These are phyloP conservation scores for Gymnocypris eckloni DNA, from an alignment of 2,797 vertebrate species.

Conservation along the genomic window DNA sequence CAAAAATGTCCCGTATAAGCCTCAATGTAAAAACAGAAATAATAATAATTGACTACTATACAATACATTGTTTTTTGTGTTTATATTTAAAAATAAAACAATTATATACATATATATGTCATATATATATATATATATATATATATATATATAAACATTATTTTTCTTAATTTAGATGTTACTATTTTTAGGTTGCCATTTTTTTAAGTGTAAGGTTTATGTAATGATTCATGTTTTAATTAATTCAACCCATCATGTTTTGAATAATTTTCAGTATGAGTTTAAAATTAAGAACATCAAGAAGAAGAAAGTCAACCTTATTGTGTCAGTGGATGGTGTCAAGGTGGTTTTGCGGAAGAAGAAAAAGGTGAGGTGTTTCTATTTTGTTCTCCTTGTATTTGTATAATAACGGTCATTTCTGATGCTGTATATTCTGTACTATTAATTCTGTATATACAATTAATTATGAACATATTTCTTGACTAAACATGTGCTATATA, in stretches of 20 bases:
- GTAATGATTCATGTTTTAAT: background rate
- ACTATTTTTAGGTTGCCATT: background rate
- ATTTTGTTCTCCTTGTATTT: background rate
- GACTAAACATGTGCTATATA: background rate
- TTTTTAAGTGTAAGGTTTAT: background rate
- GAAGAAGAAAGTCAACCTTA: slow-evolving; percentile 97
- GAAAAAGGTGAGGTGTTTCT: slow-evolving; percentile 83
- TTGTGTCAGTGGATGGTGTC: slow-evolving; percentile 91
- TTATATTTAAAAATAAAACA: too few species aligned
- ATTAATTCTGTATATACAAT: background rate
- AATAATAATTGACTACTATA: too few species aligned
- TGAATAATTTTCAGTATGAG: slow-evolving; percentile 84
- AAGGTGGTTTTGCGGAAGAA: slow-evolving; percentile 94
- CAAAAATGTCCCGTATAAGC: background rate
- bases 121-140: too few species aligned
- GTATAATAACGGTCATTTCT: background rate
- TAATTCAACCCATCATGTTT: background rate
- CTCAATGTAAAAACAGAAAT: background rate
- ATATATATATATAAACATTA: too few species aligned
- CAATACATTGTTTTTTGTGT: too few species aligned
- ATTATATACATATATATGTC: too few species aligned
- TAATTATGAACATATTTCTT: background rate
- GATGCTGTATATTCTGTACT: background rate
- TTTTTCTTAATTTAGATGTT: background rate
- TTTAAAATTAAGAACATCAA: slow-evolving; percentile 99